Evolutionary conservation across 2,888 invertebrate species (phyloP), one percentile per base, ranked within the genome.

Genomic region (Sinohyriopsis cumingii): DNA sequence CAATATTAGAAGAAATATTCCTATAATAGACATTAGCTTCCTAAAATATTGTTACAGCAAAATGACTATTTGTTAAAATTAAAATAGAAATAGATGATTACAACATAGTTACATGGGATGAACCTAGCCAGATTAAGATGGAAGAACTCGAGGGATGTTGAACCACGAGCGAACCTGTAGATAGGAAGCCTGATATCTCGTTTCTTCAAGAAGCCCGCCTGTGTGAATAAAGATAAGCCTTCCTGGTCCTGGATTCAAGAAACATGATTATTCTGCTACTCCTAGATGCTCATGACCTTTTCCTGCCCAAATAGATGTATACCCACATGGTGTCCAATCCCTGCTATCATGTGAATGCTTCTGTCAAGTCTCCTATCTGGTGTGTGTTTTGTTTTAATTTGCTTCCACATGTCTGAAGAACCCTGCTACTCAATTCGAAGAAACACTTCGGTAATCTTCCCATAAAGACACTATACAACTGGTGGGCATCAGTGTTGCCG

Each of bases 401-500:
- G 1, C 24, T 33, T 7, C 79, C 76, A 3, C 80, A 63, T 3
- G 81, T 80, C 33, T 61, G 20, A 59, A 77, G 24, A 63, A 81
- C 80, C 15, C 68, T 69, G 7, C 15, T 22, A 65, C 71, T 73
- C 77, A 77, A 82, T 54, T 70, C 64, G 59, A 78, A 80, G 55
- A 78, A 76, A 63, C 69, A 69, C 20, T 66, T 65, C 9, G 72
- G 75, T 33, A 81, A 68, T 12, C 70, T 67, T 6, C 55, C 45
- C 81, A 81, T 81, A 68, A 81, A 80, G n/a, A 63, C 33, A 0
- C 67, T 68, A 63, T 81, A 82, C 65, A 81, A 75, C 54, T 62
- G 77, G 59, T 80, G 80, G 19, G 79, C 22, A 20, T 81, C 81
- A 7, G 80, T 77, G 15, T 74, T 68, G 57, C 68, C 68, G 15